Evolutionary conservation across 2,888 invertebrate genomes (phyloP), one percentile per base, ranked within the genome.

Genomic region (Hyppa rectilinea): DNA sequence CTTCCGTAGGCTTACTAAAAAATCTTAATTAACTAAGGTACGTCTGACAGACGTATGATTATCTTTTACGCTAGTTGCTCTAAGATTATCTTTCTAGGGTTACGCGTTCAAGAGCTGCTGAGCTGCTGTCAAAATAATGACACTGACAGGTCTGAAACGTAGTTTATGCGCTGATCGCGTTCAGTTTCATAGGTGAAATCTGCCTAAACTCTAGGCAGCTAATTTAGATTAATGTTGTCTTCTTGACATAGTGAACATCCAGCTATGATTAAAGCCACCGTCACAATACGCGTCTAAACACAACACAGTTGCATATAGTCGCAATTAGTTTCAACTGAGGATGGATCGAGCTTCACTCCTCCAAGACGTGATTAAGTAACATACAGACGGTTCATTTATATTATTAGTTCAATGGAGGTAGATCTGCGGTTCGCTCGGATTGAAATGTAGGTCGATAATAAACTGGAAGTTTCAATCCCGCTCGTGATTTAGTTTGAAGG

Each of bases 281-380:
- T 23, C 56, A 49, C 43, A 26, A 58, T 43, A 66, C 56, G 2
- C 36, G 12, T 26, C 31, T 60, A n/a, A 43, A 50, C 36, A 20
- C 20, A 7, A 40, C 26, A 36, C 29, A 63, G 23, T 34, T 77
- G 80, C 80, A 80, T 23, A 62, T 60, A 69, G 47, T 38, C 40
- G 70, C 64, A 81, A 83, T 83, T 83, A 81, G 69, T 72, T 78
- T 63, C 49, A 60, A 43, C 56, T 34, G 60, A 72, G 65, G 65
- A 78, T 83, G 36, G 71, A 81, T 82, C 53, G 84, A 66, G 67
- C 67, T 72, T 67, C 65, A 49, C 80, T 75, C 49, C 77, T 58
- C 47, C 47, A 55, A 68, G 70, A 81, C 84, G 68, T 84, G 78
- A 82, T 81, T 84, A 68, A 82, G 58, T 75, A 65, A 70, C 75